Percentiles rank a stretch among this genome's conserved stretches.
Conservation (phyloP, 2,113 vertebrate species). For the Oncorhynchus masou region DNA sequence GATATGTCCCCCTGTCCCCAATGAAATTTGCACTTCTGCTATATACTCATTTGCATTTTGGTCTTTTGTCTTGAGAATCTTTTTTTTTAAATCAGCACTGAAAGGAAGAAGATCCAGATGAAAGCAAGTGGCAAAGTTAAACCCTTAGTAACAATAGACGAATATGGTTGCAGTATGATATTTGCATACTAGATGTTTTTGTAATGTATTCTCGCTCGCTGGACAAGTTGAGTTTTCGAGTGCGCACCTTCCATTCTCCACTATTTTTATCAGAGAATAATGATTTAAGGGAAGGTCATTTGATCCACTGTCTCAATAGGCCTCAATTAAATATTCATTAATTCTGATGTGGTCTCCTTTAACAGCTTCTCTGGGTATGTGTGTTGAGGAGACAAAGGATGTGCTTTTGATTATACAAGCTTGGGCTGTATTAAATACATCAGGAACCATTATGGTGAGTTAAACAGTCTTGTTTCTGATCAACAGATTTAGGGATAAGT, state of each 20-base stretch:
- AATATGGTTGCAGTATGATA: slow-evolving; percentile 46
- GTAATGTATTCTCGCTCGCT: slow-evolving; percentile 62
- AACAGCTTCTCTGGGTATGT: slow-evolving; percentile 68
- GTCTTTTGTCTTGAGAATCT: slow-evolving; percentile 30
- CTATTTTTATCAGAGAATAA: slow-evolving; percentile 75
- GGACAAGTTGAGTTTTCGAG: slow-evolving; percentile 64
- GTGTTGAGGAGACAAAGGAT: slow-evolving; percentile 72
- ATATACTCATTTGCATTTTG: background rate
- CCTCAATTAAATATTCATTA: slow-evolving; percentile 81
- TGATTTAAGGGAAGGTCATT: slow-evolving; percentile 80
- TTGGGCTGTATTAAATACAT: slow-evolving; percentile 62
- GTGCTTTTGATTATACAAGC: slow-evolving; percentile 73
- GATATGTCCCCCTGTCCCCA: too few relatives aligned
- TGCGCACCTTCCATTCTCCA: slow-evolving; percentile 63
- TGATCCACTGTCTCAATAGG: slow-evolving; percentile 74
- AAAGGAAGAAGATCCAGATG: slow-evolving; percentile 42
- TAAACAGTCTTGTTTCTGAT: slow-evolving; percentile 65
- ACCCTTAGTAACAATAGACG: slow-evolving; percentile 48
- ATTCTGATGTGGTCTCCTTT: slow-evolving; percentile 70
- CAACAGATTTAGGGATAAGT: slow-evolving; percentile 54
- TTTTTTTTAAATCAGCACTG: slow-evolving; percentile 12
- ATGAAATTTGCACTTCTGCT: too few relatives aligned
- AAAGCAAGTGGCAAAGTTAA: slow-evolving; percentile 63
- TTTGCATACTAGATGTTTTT: slow-evolving; percentile 58
- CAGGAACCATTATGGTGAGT: slow-evolving; percentile 49